A percentile compares a stretch with the other conserved stretches of the same genome.
Evolutionary conservation across 53 echinoderm and acorn worm genomes (phyloP).

Genomic region (Paelopatides confundens): DNA sequence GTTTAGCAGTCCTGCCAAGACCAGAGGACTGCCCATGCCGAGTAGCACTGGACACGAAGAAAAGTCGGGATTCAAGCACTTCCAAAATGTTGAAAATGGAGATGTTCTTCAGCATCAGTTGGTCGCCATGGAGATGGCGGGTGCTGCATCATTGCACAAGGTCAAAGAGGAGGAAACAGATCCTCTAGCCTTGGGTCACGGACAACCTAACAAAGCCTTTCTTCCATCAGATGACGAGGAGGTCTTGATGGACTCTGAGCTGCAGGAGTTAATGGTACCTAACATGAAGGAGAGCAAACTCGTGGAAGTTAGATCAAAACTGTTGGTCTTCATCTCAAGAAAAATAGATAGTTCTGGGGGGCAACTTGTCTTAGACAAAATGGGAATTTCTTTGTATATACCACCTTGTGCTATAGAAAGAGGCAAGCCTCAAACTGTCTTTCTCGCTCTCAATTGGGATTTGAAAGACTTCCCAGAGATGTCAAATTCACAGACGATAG

Average conservation of each 20-base stretch:
- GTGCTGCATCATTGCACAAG: background rate
- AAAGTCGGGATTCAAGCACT: too few species aligned
- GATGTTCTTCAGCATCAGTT: background rate
- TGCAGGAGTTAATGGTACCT: conserved; percentile 49
- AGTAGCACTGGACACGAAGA: too few species aligned
- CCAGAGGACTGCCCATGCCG: too few species aligned
- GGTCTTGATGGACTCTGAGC: conserved; percentile 14
- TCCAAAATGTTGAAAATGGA: too few species aligned
- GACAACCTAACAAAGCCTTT: background rate
- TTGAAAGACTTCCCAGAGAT: conserved; percentile 81
- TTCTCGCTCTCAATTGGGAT: conserved; percentile 92
- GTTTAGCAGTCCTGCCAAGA: too few species aligned
- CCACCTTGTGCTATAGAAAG: conserved; percentile 82
- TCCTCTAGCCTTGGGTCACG: background rate
- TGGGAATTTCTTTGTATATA: conserved; percentile 94
- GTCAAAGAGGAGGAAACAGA: background rate
- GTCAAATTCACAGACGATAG: conserved; percentile 66
- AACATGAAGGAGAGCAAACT: conserved; percentile 77
- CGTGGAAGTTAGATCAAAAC: conserved; percentile 63
- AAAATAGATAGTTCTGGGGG: conserved; percentile 76
- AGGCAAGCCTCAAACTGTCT: conserved; percentile 68
- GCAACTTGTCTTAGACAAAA: conserved; percentile 73
- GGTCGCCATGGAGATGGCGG: background rate
- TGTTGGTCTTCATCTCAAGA: conserved; percentile 82
- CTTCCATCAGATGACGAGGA: background rate